Conservation (phyloP, 64 coral and sea anemone species). For the Actinia tenebrosa region DNA sequence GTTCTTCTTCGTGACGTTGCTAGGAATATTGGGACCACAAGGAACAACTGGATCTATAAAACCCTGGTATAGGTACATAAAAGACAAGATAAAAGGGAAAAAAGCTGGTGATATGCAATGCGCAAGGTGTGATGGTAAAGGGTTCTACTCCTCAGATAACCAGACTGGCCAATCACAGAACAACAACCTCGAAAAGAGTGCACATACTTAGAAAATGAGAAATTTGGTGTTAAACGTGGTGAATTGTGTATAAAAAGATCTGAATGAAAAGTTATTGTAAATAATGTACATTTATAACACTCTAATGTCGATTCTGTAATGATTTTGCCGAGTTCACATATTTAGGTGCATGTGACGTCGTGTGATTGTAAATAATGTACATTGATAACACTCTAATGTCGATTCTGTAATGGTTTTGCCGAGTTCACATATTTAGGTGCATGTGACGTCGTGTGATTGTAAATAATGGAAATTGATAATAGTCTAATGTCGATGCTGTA, state of each 20-base stretch:
- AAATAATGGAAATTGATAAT: no score
- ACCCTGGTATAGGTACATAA: not conserved
- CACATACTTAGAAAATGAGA: not conserved
- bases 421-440: no score
- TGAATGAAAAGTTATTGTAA: not conserved
- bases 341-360: no score
- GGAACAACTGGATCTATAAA: conserved; percentile 28
- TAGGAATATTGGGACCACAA: conserved; percentile 36
- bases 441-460: no score
- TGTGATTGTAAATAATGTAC: no score
- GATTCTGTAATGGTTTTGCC: no score
- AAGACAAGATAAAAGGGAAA: conserved; percentile 26
- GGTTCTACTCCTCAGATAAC: conserved; percentile 16
- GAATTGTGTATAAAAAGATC: not conserved
- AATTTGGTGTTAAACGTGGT: not conserved
- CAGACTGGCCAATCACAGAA: not conserved
- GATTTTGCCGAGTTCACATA: no score
- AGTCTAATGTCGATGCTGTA: no score
- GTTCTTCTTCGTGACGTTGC: conserved; percentile 42
- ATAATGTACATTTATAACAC: no score
- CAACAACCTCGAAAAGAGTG: not conserved
- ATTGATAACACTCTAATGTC: no score
- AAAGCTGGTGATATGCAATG: conserved; percentile 26
- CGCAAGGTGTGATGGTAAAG: conserved; percentile 37
- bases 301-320: no score